A percentile compares a stretch with the other conserved stretches of the same genome.
phyloP scores from a whole-genome alignment of 2,113 vertebrate genomes.

The Stegostoma tigrinum region DNA sequence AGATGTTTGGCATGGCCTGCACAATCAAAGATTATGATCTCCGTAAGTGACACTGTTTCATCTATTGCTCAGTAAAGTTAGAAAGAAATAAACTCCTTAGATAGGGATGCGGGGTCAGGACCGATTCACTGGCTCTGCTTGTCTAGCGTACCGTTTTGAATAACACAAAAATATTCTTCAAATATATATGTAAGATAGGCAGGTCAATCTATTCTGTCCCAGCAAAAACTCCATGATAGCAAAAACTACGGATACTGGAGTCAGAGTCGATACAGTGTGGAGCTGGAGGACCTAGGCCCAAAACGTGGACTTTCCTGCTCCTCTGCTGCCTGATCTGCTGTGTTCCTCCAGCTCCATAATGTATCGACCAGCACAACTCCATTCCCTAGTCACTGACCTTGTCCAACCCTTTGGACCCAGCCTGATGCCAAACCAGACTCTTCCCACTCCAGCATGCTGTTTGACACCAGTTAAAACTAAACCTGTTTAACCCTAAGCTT shows the following conservation, averaged over 20 bases:
- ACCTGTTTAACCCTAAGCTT: not conserved
- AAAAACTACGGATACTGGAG: too few relatives aligned
- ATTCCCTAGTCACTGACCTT: not conserved
- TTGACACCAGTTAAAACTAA: not conserved
- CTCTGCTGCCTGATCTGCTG: too few relatives aligned
- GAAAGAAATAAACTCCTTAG: not conserved
- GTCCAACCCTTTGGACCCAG: not conserved
- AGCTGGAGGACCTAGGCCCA: too few relatives aligned
- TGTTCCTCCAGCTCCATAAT: too few relatives aligned
- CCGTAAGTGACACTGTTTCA: conserved; percentile 48
- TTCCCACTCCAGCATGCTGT: not conserved
- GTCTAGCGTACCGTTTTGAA: not conserved
- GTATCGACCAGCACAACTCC: not conserved
- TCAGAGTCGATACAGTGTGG: too few relatives aligned
- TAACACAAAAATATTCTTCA: not conserved
- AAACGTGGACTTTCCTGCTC: too few relatives aligned
- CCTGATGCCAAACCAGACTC: not conserved
- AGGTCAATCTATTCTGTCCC: not conserved
- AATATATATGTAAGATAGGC: not conserved
- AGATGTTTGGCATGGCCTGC: conserved; percentile 61
- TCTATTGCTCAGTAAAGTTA: not conserved
- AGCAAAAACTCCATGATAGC: not conserved
- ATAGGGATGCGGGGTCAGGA: not conserved
- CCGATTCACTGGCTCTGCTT: not conserved
- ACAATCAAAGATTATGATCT: conserved; percentile 59